Conservation (phyloP, 2,113 vertebrate species). For the Silurus meridionalis region DNA sequence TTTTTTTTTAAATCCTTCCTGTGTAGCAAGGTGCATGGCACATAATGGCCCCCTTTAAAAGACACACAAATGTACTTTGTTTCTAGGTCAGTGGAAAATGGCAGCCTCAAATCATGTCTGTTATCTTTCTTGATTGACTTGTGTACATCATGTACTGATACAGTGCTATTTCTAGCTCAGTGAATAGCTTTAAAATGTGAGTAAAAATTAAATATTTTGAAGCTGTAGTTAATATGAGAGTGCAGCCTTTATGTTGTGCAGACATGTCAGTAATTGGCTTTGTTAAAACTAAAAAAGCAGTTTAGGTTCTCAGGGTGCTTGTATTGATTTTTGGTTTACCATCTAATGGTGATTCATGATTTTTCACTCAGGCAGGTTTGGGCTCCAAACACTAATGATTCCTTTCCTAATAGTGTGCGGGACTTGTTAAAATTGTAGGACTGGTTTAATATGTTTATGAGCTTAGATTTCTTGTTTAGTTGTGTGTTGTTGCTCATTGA, state of each 20-base stretch:
- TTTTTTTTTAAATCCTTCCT: conserved; percentile 4
- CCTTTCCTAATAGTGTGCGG: conserved; percentile 3
- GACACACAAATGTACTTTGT: background rate
- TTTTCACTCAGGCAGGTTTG: background rate
- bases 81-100: conserved; percentile 26
- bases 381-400: background rate
- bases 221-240: background rate
- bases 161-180: background rate
- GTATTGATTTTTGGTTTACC: conserved; percentile 8
- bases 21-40: conserved; percentile 23
- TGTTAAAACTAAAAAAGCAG: background rate
- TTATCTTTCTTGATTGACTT: conserved; percentile 1
- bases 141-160: background rate
- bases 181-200: background rate
- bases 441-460: background rate
- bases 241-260: background rate
- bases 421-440: background rate
- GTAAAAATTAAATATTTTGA: background rate
- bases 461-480: background rate
- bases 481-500: background rate
- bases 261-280: background rate
- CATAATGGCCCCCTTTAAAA: background rate
- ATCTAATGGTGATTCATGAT: conserved; percentile 31
- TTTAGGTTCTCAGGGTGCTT: conserved; percentile 8
- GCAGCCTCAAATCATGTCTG: background rate